A percentile compares a stretch with the other conserved stretches of the same genome.
Evolutionary conservation across 1,140 invertebrate genomes (phyloP).

Genomic region (Whitmania pigra): DNA sequence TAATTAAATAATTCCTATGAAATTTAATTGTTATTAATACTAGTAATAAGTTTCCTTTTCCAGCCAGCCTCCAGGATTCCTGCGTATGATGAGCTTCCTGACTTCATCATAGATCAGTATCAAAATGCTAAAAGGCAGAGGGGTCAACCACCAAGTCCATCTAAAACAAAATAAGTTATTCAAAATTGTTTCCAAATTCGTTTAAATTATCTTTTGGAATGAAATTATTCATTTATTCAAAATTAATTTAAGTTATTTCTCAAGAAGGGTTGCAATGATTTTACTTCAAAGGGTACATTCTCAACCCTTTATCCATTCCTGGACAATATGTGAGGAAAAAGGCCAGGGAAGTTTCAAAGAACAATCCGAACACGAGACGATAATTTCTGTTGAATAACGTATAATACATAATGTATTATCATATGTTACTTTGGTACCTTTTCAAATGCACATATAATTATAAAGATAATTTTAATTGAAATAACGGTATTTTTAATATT

Average conservation of each 20-base stretch:
- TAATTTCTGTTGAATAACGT: constrained; percentile 35
- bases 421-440: no score
- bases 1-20: no score
- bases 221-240: no score
- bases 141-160: constrained; percentile 96
- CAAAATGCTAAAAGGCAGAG: constrained; percentile 86
- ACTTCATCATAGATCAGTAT: constrained; percentile 96
- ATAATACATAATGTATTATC: no score
- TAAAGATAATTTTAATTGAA: no score
- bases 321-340: constrained; percentile 42
- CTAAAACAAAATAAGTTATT: constrained; percentile 45
- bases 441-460: no score
- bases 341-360: constrained; percentile 44
- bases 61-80: constrained; percentile 84
- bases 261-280: constrained; percentile 9
- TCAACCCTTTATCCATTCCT: constrained; percentile 40
- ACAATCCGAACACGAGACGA: constrained; percentile 41
- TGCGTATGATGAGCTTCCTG: constrained; percentile 85
- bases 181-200: neutral
- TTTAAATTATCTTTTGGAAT: no score
- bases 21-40: constrained; percentile 26
- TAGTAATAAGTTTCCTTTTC: constrained; percentile 99
- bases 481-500: no score
- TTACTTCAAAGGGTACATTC: constrained; percentile 43
- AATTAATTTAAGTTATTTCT: neutral